phyloP scores from a whole-genome alignment of 37 sponge, comb jelly and placozoan species.

The Axinella damicornis region DNA sequence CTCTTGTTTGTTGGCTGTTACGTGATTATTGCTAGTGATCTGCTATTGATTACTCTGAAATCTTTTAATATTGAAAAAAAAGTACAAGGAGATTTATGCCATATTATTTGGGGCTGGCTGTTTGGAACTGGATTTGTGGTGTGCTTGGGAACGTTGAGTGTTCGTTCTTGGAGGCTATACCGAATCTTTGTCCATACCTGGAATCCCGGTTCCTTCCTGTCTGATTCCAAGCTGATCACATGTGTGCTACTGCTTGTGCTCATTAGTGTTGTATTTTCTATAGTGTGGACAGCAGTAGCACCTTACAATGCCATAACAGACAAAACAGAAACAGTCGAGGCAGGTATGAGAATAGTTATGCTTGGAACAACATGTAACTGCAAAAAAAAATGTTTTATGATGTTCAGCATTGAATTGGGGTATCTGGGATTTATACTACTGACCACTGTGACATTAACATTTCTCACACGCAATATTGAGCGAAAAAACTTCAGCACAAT shows the following conservation, averaged over 20 bases:
- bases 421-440: not conserved
- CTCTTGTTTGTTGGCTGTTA: slow-evolving; percentile 38
- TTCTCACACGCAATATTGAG: not conserved
- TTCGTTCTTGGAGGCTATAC: slow-evolving; percentile 45
- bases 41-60: not conserved
- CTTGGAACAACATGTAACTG: too few species aligned
- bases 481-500: not conserved
- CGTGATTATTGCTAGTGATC: not conserved
- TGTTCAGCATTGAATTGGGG: not conserved
- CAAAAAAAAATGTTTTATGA: not conserved
- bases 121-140: not conserved
- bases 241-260: not conserved
- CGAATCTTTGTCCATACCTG: slow-evolving; percentile 32
- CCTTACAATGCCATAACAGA: too few species aligned
- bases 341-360: too few species aligned
- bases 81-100: not conserved
- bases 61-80: not conserved
- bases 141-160: not conserved
- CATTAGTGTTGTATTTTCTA: not conserved
- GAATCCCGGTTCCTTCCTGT: slow-evolving; percentile 24
- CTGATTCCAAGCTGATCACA: not conserved
- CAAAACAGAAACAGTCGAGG: too few species aligned
- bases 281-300: slow-evolving; percentile 10
- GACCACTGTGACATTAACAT: not conserved
- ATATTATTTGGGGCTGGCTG: not conserved